phyloP scores from a whole-genome alignment of 2,888 invertebrate species.

The Ectemnius lituratus region DNA sequence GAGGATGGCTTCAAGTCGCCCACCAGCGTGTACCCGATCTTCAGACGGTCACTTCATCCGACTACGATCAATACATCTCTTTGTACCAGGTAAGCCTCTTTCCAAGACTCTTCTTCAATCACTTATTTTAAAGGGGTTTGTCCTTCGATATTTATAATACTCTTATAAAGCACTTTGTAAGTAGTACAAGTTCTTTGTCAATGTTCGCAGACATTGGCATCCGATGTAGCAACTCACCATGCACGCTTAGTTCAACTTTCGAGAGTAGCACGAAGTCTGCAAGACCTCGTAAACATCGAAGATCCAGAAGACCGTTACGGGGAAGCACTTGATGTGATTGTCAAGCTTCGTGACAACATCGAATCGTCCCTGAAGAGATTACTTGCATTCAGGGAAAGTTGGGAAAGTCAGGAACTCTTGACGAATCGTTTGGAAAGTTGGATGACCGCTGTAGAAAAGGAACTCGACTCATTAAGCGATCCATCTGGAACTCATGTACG shows the following conservation, averaged over 20 bases:
- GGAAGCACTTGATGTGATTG: constrained; percentile 85
- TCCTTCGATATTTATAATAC: not conserved
- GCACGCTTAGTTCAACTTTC: constrained; percentile 87
- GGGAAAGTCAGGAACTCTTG: constrained; percentile 86
- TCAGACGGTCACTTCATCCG: constrained; percentile 88
- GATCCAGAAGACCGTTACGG: constrained; percentile 87
- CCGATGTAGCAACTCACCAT: constrained; percentile 89
- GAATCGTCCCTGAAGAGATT: constrained; percentile 85
- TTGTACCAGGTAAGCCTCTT: constrained; percentile 81
- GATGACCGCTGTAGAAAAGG: constrained; percentile 86
- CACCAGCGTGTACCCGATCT: constrained; percentile 91
- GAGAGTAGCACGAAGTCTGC: constrained; percentile 85
- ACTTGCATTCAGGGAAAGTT: constrained; percentile 87
- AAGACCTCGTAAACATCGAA: constrained; percentile 86
- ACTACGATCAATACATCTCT: constrained; percentile 91
- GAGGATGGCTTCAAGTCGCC: constrained; percentile 90
- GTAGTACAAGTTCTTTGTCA: not conserved
- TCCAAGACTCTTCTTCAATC: not conserved
- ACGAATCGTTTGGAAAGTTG: constrained; percentile 87
- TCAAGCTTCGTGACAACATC: constrained; percentile 87
- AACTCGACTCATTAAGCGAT: constrained; percentile 83
- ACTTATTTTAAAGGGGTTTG: too few species aligned
- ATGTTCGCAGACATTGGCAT: constrained; percentile 82
- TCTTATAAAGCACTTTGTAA: not conserved
- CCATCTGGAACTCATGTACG: constrained; percentile 86